Base-by-base conservation (phyloP, 2,888 invertebrate species). In the Mermis nigrescens region DNA sequence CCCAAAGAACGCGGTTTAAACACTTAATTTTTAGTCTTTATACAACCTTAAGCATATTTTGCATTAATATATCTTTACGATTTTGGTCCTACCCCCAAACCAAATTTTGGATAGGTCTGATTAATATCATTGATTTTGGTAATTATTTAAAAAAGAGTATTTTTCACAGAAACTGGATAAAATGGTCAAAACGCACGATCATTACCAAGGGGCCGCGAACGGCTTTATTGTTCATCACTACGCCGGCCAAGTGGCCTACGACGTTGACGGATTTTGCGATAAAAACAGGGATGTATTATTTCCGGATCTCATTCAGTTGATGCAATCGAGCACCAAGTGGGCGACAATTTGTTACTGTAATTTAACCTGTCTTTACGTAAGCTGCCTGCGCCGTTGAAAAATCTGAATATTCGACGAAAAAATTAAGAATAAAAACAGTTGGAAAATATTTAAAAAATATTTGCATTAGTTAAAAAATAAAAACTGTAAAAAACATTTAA, bases 271-370 rank as follows among this genome's bases (percentile, higher is more conserved):
- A 19, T 82, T 82, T 69, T 82, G 82, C 72, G 82, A 82, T 68
- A 77, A 80, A 65, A 82, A 82, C 72, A 75, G 82, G 38, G 82
- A 82, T 70, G 81, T 82, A 27, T 74, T 82, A 22, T 81, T 81
- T 66, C 73, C 76, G 57, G 82, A 82, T 69, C 76, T 82, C 57
- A 79, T 82, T 62, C 78, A 79, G 64, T 74, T 82, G 55, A 82
- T 82, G 82, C 80, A 82, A 66, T 75, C 76, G 26, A 81, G 81
- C 68, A 70, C 73, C 7, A 80, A 78, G 81, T 81, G 68, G 73
- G 76, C 64, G 38, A 38, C 7, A 38, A 38, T 12, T 12, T 38
- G 38, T 19, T 7, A 38, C 38, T n/a, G n/a, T n/a, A n/a, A n/a
- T n/a, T n/a, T n/a, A n/a, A n/a, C n/a, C n/a, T n/a, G 46, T n/a